These are phyloP conservation scores for Trichomycterus rosablanca DNA, from an alignment of 2,113 vertebrate genomes.

Conservation along the genomic window DNA sequence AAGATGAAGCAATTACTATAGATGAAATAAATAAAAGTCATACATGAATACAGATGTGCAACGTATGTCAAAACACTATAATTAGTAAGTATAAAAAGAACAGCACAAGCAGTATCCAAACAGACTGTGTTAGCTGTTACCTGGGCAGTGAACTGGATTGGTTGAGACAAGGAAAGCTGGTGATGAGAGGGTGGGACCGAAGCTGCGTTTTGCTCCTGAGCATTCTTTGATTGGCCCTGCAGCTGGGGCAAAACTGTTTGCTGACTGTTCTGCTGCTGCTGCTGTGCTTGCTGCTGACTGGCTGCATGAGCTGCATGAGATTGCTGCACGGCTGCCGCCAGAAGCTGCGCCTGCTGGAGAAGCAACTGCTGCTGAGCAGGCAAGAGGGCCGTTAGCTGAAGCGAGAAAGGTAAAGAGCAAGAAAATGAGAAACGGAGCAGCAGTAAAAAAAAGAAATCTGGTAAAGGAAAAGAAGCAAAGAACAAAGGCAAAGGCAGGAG, in stretches of 20 bases:
- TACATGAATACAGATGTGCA: no score
- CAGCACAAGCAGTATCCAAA: no score
- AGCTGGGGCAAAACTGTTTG: slow-evolving; percentile 60
- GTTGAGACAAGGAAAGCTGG: slow-evolving; percentile 85
- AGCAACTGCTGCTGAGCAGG: slow-evolving; percentile 86
- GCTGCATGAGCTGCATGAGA: slow-evolving; percentile 67
- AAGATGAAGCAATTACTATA: no score
- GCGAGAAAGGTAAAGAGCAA: slow-evolving; percentile 3
- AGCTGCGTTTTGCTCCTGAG: slow-evolving; percentile 69
- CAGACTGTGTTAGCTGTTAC: slow-evolving; percentile 72
- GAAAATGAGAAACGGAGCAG: slow-evolving; percentile 9
- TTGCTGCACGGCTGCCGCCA: slow-evolving; percentile 81
- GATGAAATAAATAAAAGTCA: no score
- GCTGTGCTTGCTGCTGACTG: slow-evolving; percentile 67
- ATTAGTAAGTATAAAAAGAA: no score
- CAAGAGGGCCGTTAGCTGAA: slow-evolving; percentile 81
- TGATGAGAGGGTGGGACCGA: slow-evolving; percentile 76
- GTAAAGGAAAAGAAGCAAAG: slow-evolving; percentile 4
- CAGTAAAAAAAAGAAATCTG: not conserved
- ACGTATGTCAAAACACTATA: no score
- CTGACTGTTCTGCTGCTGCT: slow-evolving; percentile 54
- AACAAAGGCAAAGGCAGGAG: not conserved
- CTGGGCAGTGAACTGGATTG: slow-evolving; percentile 92
- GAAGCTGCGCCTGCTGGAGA: slow-evolving; percentile 85
- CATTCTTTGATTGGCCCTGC: slow-evolving; percentile 67